Base-by-base conservation (phyloP, 2,888 invertebrate species). In the Eudasyphora cyanicolor region DNA sequence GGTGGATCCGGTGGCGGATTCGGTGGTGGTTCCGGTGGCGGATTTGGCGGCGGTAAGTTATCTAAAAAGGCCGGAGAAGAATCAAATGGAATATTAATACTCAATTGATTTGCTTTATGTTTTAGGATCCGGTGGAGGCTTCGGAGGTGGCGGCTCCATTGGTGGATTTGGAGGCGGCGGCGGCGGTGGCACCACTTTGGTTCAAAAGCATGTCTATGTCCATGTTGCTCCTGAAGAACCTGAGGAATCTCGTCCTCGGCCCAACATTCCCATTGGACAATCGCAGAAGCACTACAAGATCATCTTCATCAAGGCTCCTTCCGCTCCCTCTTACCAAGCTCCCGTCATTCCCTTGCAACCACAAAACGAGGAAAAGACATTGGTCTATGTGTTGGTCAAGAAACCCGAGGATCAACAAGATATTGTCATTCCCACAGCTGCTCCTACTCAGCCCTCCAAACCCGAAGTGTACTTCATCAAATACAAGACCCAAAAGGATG, bases 211-310 rank as follows among this genome's bases (percentile, higher is more conserved):
- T 93, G 96, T 96, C 92, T 97, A 97, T 94, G 97, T 97, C 5
- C 97, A 97, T 91, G 97, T 97, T 14, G 97, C 97, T 70, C 97
- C 97, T 89, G 96, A 95, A 93, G 97, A 97, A 92, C 96, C 95
- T 14, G 95, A 95, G 88, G 95, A 95, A 89, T 93, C 94, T 89
- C 94, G 95, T 88, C 90, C 87, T 79, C 89, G 91, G n/a, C 89
- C 91, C 35, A 94, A 94, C 14, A 94, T 96, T 87, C 93, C 94
- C 19, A 93, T 95, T 0, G 95, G 95, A 69, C 95, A 96, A 86
- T 94, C 97, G 62, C 97, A 97, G 92, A 97, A 97, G 89, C 97
- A 97, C 92, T 97, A 97, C 94, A 97, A 97, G 91, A 97, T 97
- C 92, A 97, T 97, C 93, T 97, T 97, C 94, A 97, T 97, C 93